Percentiles rank a stretch among this genome's conserved stretches.
Evolutionary conservation across 1,140 invertebrate species (phyloP).

Genomic region (Parasteatoda tepidariorum): DNA sequence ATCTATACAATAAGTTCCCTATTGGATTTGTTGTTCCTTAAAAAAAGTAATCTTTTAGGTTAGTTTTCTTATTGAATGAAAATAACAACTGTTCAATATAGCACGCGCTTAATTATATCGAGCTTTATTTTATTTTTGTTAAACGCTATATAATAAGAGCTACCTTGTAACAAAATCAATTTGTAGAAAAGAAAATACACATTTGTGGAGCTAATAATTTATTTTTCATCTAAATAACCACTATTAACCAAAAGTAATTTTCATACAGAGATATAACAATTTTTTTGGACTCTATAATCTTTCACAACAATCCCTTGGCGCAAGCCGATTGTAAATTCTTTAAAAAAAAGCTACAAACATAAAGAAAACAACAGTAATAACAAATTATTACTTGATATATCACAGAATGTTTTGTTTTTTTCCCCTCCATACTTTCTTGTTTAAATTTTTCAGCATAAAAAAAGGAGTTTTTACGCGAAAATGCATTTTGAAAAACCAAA

Average conservation of each 20-base stretch:
- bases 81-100: too few species aligned
- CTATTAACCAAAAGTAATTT: slow-evolving; percentile 33
- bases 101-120: too few species aligned
- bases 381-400: slow-evolving; percentile 45
- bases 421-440: not conserved
- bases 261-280: slow-evolving; percentile 4
- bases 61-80: too few species aligned
- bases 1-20: too few species aligned
- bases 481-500: not conserved
- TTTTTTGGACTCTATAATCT: slow-evolving; percentile 34
- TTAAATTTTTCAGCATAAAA: not conserved
- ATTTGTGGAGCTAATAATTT: slow-evolving; percentile 24
- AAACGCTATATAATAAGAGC: too few species aligned
- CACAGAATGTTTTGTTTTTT: slow-evolving; percentile 36
- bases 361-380: slow-evolving; percentile 46
- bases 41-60: too few species aligned
- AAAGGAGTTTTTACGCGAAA: not conserved
- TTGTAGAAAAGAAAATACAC: too few species aligned
- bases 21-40: too few species aligned
- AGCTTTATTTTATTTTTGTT: too few species aligned
- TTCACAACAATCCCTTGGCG: slow-evolving; percentile 57
- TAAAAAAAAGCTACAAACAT: slow-evolving; percentile 44
- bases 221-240: slow-evolving; percentile 32
- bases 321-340: slow-evolving; percentile 42
- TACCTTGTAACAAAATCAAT: too few species aligned